Percentiles rank a stretch among this genome's conserved stretches.
Evolutionary conservation across 1,140 invertebrate species (phyloP).

Genomic region (Nebria ingens): DNA sequence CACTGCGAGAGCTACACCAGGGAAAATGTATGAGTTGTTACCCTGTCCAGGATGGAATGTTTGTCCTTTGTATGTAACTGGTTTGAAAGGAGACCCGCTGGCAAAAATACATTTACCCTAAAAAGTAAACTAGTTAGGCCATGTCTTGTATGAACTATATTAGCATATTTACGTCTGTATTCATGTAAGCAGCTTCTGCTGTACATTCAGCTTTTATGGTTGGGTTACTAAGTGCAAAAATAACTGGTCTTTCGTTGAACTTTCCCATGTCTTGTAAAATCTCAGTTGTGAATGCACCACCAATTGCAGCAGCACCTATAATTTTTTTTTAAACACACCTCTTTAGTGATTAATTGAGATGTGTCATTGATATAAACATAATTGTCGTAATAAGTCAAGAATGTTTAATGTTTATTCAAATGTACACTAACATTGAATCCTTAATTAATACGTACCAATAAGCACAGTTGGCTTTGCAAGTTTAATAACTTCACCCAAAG

Average conservation of each 20-base stretch:
- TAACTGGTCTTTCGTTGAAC: conserved; percentile 67
- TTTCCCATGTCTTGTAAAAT: conserved; percentile 75
- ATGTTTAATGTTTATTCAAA: not conserved
- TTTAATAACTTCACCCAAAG: conserved; percentile 66
- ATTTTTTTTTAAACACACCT: conserved; percentile 27
- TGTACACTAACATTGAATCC: too few species aligned
- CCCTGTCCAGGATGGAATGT: conserved; percentile 82
- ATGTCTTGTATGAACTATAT: not conserved
- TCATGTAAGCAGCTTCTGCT: conserved; percentile 82
- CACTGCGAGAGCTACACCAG: conserved; percentile 80
- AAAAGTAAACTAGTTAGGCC: conserved; percentile 16
- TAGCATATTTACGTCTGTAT: conserved; percentile 64
- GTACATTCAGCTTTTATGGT: conserved; percentile 95
- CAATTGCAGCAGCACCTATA: conserved; percentile 71
- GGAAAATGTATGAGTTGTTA: conserved; percentile 96
- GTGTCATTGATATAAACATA: too few species aligned
- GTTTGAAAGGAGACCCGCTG: conserved; percentile 84
- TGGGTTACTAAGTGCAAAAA: conserved; percentile 95
- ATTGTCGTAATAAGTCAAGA: conserved; percentile 2
- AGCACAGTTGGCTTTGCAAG: conserved; percentile 71
- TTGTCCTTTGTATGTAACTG: conserved; percentile 67
- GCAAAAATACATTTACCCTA: conserved; percentile 81
- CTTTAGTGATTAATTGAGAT: not conserved
- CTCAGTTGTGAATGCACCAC: conserved; percentile 73
- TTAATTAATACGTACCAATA: too few species aligned